Evolutionary conservation across 2,888 invertebrate species (phyloP).

Genomic region (Tetropium fuscum): DNA sequence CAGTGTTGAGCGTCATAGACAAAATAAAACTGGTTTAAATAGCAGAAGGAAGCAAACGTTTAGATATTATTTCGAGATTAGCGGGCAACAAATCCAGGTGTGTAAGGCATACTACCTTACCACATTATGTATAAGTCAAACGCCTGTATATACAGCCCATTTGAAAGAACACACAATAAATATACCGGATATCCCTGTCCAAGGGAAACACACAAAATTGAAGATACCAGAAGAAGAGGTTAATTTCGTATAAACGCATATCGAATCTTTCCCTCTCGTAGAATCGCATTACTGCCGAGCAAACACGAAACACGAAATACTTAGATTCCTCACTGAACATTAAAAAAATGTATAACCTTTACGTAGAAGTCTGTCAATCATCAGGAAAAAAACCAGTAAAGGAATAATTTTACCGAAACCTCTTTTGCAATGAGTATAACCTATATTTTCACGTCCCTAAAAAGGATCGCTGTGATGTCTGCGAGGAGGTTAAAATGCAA

Average conservation of each 20-base stretch:
- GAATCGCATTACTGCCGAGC: slow-evolving; percentile 31
- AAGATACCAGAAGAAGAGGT: slow-evolving; percentile 16
- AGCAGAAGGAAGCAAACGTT: slow-evolving; percentile 29
- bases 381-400: neutral
- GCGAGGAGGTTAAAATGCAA: slow-evolving; percentile 14
- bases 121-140: no score
- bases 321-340: slow-evolving; percentile 5
- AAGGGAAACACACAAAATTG: slow-evolving; percentile 31
- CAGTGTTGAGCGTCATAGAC: slow-evolving; percentile 22
- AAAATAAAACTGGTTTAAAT: slow-evolving; percentile 23
- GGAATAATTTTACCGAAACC: slow-evolving; percentile 14
- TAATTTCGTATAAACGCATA: slow-evolving; percentile 24
- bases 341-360: slow-evolving; percentile 23
- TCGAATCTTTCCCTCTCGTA: slow-evolving; percentile 26
- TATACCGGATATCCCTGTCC: slow-evolving; percentile 7
- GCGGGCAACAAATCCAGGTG: slow-evolving; percentile 9
- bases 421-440: slow-evolving; percentile 16
- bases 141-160: no score
- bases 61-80: slow-evolving; percentile 12
- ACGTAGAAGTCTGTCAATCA: slow-evolving; percentile 6
- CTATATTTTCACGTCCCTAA: slow-evolving; percentile 24
- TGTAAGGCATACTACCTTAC: no score
- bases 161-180: slow-evolving; percentile 11
- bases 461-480: slow-evolving; percentile 27
- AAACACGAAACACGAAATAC: slow-evolving; percentile 5